Evolutionary conservation across 1,140 invertebrate species (phyloP).

Genomic region (Physella acuta): DNA sequence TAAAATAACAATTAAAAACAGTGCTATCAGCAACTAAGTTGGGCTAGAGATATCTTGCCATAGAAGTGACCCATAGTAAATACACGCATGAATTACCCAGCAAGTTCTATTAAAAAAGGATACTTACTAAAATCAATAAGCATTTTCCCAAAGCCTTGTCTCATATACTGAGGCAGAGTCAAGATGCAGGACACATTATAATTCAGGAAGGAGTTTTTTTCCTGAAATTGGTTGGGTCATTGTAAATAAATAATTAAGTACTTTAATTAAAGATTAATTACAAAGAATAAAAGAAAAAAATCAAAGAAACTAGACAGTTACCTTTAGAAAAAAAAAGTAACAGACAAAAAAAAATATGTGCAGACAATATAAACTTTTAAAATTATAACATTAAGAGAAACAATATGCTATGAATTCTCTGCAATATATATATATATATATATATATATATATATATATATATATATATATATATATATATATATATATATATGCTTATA

Average conservation of each 20-base stretch:
- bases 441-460: no score
- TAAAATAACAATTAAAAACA: no score
- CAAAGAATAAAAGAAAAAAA: neutral
- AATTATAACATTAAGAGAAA: no score
- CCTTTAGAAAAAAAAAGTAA: neutral
- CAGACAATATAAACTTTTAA: no score
- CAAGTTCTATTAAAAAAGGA: conserved; percentile 24
- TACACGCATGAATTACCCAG: no score
- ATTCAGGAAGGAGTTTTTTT: conserved; percentile 60
- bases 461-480: no score
- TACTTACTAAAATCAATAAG: conserved; percentile 64
- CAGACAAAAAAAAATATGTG: neutral
- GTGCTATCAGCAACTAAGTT: no score
- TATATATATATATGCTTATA: no score
- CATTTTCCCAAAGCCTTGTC: conserved; percentile 63
- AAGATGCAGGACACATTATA: conserved; percentile 63
- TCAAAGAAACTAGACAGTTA: neutral
- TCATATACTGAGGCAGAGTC: conserved; percentile 61
- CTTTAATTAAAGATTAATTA: neutral
- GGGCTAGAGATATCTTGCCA: no score
- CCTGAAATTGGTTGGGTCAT: conserved; percentile 50
- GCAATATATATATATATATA: no score
- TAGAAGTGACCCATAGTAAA: no score
- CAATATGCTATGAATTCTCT: no score
- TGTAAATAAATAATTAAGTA: conserved; percentile 17